Evolutionary conservation across 1,140 invertebrate species (phyloP).

Genomic region (Drosophila hydei): DNA sequence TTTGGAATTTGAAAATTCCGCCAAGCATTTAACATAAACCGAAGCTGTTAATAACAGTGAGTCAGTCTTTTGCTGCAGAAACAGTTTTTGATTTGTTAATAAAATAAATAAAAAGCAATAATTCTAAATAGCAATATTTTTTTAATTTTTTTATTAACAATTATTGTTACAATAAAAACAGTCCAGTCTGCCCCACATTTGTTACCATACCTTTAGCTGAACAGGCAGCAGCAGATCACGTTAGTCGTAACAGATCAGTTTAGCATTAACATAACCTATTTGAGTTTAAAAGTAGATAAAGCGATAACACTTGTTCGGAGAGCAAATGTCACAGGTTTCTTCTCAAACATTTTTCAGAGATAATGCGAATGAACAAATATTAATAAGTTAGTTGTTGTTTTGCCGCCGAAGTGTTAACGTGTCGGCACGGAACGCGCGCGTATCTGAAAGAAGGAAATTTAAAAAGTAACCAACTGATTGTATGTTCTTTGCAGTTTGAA

Average conservation of each 20-base stretch:
- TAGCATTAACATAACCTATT: conserved; percentile 27
- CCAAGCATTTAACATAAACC: background rate
- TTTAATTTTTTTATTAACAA: too few species aligned
- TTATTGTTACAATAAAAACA: too few species aligned
- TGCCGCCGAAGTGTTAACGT: background rate
- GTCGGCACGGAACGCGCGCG: background rate
- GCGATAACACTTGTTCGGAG: background rate
- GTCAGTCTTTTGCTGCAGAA: too few species aligned
- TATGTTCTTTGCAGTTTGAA: conserved; percentile 16
- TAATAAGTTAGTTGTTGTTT: conserved; percentile 26
- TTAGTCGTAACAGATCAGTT: conserved; percentile 3
- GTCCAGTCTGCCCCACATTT: too few species aligned
- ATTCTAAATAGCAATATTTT: too few species aligned
- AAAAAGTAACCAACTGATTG: conserved; percentile 20
- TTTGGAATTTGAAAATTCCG: background rate
- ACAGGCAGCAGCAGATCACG: conserved; percentile 8
- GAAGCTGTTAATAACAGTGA: conserved; percentile 5
- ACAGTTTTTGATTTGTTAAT: too few species aligned
- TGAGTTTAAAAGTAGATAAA: conserved; percentile 28
- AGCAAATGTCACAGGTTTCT: conserved; percentile 4
- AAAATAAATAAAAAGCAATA: too few species aligned
- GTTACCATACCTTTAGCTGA: too few species aligned
- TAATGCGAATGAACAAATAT: conserved; percentile 5
- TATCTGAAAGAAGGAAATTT: background rate
- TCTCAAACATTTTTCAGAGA: conserved; percentile 3